Percentiles rank a stretch among this genome's conserved stretches.
Evolutionary conservation across 2,888 invertebrate genomes (phyloP).

Genomic region (Oegoconia quadripuncta): DNA sequence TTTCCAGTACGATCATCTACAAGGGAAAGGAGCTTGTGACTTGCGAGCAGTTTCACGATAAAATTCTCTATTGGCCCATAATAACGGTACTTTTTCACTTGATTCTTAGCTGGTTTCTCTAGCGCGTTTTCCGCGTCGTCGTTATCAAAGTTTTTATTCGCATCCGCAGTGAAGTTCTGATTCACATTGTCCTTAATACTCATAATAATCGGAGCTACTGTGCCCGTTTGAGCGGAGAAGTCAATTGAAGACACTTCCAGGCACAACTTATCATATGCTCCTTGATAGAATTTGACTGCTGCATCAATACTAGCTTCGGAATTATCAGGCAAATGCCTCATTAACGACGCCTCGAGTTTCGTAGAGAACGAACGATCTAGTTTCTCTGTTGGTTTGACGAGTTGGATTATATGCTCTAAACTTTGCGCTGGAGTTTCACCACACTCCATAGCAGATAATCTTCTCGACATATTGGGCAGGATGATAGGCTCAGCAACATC

Average conservation of each 20-base stretch:
- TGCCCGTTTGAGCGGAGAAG: conserved; percentile 56
- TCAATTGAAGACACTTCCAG: conserved; percentile 51
- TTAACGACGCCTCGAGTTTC: conserved; percentile 52
- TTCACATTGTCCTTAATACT: conserved; percentile 73
- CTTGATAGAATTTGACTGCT: conserved; percentile 60
- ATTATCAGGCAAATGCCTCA: conserved; percentile 61
- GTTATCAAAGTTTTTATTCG: conserved; percentile 64
- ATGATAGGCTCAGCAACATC: conserved; percentile 66
- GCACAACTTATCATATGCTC: conserved; percentile 51
- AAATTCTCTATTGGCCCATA: conserved; percentile 66
- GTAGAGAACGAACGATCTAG: conserved; percentile 51
- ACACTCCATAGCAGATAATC: conserved; percentile 58
- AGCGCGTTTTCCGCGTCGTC: conserved; percentile 56
- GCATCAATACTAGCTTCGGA: conserved; percentile 63
- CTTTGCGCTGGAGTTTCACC: conserved; percentile 51
- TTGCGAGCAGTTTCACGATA: conserved; percentile 53
- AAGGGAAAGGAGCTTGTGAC: conserved; percentile 60
- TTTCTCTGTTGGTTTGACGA: conserved; percentile 54
- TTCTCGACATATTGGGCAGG: conserved; percentile 65
- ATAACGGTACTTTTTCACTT: conserved; percentile 63
- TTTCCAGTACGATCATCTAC: conserved; percentile 71
- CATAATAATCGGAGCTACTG: conserved; percentile 72
- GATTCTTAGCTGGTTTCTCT: conserved; percentile 58
- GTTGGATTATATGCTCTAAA: conserved; percentile 44
- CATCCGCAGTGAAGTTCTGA: conserved; percentile 63